Evolutionary conservation across 2,113 vertebrate species (phyloP), one percentile per base, ranked within the genome.

Genomic region (Lathamus discolor): DNA sequence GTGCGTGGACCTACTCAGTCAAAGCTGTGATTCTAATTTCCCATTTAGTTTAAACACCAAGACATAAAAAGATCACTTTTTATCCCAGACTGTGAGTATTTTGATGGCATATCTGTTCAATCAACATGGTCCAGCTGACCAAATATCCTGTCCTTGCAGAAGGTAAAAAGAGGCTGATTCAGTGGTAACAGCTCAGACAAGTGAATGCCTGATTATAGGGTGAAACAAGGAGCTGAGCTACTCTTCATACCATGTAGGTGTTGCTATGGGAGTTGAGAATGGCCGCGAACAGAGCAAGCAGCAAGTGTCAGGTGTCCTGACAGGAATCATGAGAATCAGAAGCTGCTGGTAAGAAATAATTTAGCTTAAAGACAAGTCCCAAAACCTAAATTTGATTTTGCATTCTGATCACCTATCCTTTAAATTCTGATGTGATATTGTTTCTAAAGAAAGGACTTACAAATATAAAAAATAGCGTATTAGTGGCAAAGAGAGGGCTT

Each of bases 281-380:
- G 23, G 12, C 11, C 44, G 16, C 6, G 13, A 69, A 46, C 27
- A 43, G 14, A 64, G 8, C 18, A 51, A 86, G 13, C 3, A 73
- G 14, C 1, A 23, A 39, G 1, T 0, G 29, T 5, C 2, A 29
- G 11, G 27, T 20, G 7, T 73, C 76, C 73, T 57, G 29, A 29
- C n/a, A 57, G 20, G 4, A 76, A 18, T n/a, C 10, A 12, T 10
- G 7, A 64, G 7, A 70, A 73, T 41, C 29, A 52, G 18, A 20
- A 82, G 44, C 15, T 64, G 4, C 15, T 51, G 10, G 5, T 78
- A 67, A 90, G 35, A 41, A 6, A 37, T 27, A 68, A 73, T 52
- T 68, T 52, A 52, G 4, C 11, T 75, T 85, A 35, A 87, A 59
- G 8, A 54, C 4, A 7, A 64, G 29, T 48, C 29, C 5, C 10